Conservation (phyloP, 2,113 vertebrate species). For the Atherinomorus stipes region DNA sequence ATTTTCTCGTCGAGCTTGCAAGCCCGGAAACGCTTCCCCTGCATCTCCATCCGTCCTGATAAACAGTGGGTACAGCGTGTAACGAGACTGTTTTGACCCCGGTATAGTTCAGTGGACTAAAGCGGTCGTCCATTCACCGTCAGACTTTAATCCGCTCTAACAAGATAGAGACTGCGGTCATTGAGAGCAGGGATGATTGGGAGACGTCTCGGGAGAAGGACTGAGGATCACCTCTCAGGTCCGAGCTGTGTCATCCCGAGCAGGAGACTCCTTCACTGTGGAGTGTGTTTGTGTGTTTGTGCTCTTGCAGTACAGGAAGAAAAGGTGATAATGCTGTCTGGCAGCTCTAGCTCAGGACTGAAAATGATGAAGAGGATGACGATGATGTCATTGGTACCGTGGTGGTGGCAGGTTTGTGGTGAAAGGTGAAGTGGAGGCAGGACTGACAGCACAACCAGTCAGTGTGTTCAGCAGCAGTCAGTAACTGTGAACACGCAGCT, state of each 20-base stretch:
- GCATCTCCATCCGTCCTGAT: slow-evolving; percentile 18
- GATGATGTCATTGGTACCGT: slow-evolving; percentile 69
- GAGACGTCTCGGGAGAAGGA: slow-evolving; percentile 31
- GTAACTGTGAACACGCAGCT: not conserved
- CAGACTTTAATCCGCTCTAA: slow-evolving; percentile 75
- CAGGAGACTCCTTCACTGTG: slow-evolving; percentile 45
- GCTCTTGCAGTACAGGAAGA: slow-evolving; percentile 8
- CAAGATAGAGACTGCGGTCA: slow-evolving; percentile 63
- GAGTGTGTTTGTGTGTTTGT: slow-evolving; percentile 4
- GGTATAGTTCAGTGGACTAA: slow-evolving; percentile 61
- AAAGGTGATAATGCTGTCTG: slow-evolving; percentile 56
- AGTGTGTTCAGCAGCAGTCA: slow-evolving; percentile 1
- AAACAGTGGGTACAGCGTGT: slow-evolving; percentile 51
- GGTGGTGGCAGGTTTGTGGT: slow-evolving; percentile 39
- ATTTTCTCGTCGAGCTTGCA: slow-evolving; percentile 13
- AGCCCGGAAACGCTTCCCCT: slow-evolving; percentile 15
- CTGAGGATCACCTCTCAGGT: slow-evolving; percentile 54
- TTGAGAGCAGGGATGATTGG: slow-evolving; percentile 33
- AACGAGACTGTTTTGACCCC: slow-evolving; percentile 53
- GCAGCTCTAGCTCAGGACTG: slow-evolving; percentile 38
- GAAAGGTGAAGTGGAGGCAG: slow-evolving; percentile 37
- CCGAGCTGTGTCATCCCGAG: slow-evolving; percentile 44
- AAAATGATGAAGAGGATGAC: slow-evolving; percentile 56
- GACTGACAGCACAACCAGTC: not conserved
- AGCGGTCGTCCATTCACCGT: slow-evolving; percentile 64